Evolutionary conservation across 2,888 invertebrate genomes (phyloP), one percentile per base, ranked within the genome.

Genomic region (Carterocephalus palaemon): DNA sequence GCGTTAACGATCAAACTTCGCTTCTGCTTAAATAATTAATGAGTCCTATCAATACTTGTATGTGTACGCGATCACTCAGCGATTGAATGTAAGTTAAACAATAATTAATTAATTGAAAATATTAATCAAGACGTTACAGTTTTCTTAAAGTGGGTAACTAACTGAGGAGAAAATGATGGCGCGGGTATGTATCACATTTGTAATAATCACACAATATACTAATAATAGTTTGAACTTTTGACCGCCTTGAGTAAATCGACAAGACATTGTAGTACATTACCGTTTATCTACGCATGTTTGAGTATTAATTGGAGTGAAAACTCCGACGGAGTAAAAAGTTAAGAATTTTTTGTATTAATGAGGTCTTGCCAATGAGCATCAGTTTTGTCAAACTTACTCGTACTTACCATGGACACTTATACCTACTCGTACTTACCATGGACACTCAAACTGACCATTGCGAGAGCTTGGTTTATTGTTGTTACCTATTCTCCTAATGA

Each of bases 161-260:
- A 77, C 76, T 77, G 67, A 67, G 58, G 56, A 48, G 56, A 61
- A 49, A 54, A 54, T 48, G 51, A 53, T 54, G 39, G 42, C 47
- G 49, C 54, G 57, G 59, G 57, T 66, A 54, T 63, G 57, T 63
- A 57, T 64, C 61, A 58, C 55, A 53, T 57, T 41, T 58, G 56
- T 52, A 53, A 49, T 56, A 45, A 56, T 54, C 52, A 52, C 41
- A 59, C 60, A 53, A 43, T 40, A 49, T 55, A 20, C 42, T 47
- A 49, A 42, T 50, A 45, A 46, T 45, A 46, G 46, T 46, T 46
- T 63, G 62, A 56, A 66, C 62, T 65, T 62, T 59, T 57, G 47
- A 56, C 57, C 52, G 37, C 48, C 48, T 52, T 57, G 34, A 47
- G 26, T 9, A 43, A 43, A 36, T 16, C 22, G 33, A 22, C 15